phyloP scores from a whole-genome alignment of 2,113 vertebrate species.

The Turdus rufiventris region DNA sequence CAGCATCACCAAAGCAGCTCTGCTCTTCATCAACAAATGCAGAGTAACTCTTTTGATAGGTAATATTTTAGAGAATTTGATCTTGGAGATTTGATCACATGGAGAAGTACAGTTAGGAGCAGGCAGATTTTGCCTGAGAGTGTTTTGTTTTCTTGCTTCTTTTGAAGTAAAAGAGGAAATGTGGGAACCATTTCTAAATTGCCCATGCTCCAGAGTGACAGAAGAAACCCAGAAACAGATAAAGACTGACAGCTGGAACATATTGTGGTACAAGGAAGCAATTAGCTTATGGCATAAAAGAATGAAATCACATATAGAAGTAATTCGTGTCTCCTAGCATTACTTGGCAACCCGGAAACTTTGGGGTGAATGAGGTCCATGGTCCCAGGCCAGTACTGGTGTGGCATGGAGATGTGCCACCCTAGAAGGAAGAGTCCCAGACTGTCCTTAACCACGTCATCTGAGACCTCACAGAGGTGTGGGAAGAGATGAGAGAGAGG shows the following conservation, averaged over 20 bases:
- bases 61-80: neutral
- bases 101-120: neutral
- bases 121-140: neutral
- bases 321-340: neutral
- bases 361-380: neutral
- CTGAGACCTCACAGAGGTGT: neutral
- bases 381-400: neutral
- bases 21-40: neutral
- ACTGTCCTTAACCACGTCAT: neutral
- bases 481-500: neutral
- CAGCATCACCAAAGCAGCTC: neutral
- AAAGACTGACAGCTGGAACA: conserved; percentile 41
- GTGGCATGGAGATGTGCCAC: neutral
- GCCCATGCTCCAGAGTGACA: conserved; percentile 8
- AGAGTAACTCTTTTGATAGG: neutral
- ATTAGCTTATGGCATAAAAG: conserved; percentile 23
- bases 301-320: conserved; percentile 39
- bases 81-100: neutral
- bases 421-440: neutral
- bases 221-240: conserved; percentile 53
- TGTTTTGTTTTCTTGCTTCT: conserved; percentile 22
- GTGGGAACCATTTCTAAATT: conserved; percentile 60
- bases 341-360: neutral
- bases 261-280: conserved; percentile 32
- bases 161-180: conserved; percentile 51